These are phyloP conservation scores for Solen grandis DNA, from an alignment of 1,140 invertebrate species.

Conservation along the genomic window DNA sequence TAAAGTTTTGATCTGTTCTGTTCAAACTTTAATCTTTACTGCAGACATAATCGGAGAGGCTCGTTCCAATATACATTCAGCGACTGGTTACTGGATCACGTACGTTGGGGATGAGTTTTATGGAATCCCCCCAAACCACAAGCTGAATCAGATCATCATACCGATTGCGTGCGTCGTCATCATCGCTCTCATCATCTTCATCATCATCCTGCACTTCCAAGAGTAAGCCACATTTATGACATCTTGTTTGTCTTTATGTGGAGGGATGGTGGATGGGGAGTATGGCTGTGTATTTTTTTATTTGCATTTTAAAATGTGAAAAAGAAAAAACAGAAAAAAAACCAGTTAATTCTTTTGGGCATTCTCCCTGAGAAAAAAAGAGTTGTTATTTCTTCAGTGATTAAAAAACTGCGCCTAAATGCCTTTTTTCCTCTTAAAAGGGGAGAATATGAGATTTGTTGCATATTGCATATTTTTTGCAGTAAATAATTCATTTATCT, in stretches of 20 bases:
- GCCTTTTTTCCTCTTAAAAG: too few relatives aligned
- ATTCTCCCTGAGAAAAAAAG: too few relatives aligned
- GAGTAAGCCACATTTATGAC: slow-evolving; percentile 58
- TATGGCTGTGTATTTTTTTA: neutral
- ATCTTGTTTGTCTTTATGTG: slow-evolving; percentile 2
- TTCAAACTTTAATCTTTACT: slow-evolving; percentile 3
- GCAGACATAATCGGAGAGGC: slow-evolving; percentile 43
- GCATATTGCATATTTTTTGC: too few relatives aligned
- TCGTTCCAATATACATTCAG: slow-evolving; percentile 34
- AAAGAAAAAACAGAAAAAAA: neutral
- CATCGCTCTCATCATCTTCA: slow-evolving; percentile 56
- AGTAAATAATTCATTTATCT: too few relatives aligned
- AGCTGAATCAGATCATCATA: slow-evolving; percentile 65
- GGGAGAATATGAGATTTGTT: too few relatives aligned
- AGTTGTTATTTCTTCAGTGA: too few relatives aligned
- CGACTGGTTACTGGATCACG: slow-evolving; percentile 61
- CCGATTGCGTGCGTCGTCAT: slow-evolving; percentile 64
- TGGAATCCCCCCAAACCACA: slow-evolving; percentile 57
- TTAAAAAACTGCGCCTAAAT: too few relatives aligned
- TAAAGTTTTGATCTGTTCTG: too few relatives aligned
- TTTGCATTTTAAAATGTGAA: neutral
- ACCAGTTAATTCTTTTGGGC: too few relatives aligned
- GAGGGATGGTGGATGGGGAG: neutral
- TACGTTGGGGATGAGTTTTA: slow-evolving; percentile 63
- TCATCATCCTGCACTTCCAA: slow-evolving; percentile 61